Base-by-base conservation (phyloP, 2,797 vertebrate genomes). In the Eulemur coronatus region DNA sequence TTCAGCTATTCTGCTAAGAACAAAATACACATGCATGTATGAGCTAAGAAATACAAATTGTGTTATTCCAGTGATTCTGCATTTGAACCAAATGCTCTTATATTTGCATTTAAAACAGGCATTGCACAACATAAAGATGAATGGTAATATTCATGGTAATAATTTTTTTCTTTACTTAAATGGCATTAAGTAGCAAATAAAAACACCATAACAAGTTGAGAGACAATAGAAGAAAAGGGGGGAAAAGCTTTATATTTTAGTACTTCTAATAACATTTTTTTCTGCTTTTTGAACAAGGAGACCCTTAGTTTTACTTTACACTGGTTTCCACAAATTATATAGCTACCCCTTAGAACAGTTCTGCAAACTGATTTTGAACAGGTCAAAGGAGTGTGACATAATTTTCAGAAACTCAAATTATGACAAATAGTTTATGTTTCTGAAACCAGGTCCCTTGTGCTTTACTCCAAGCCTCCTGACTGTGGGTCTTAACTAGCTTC, bases 371-470 rank as follows among this genome's bases (percentile, higher is more conserved):
- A 46, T 90, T 95, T 78, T 59, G 26, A 96, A 88, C 11, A 61
- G 38, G 76, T 46, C 84, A 78, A 69, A 88, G 61, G n/a, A 72
- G 22, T 63, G 61, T 59, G 84, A 59, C n/a, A 69, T 41, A 59
- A 33, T 91, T 97, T 97, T 86, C 52, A 95, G 69, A 92, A 96
- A 88, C 30, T 52, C 57, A 91, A 46, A 84, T 94, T 55, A 91
- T 76, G 41, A 82, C 61, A 89, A 93, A 91, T 65, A 41, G 41
- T 59, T 84, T 41, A 38, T 4, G 12, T n/a, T 89, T 48, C 52
- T 84, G 24, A 73, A 95, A 18, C 20, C 5, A 10, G 22, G 52
- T 75, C 55, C 12, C 28, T 38, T 41, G 67, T 28, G 52, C 41
- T 80, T 82, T 20, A 11, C 10, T 63, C 10, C 13, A 35, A 38